phyloP scores from a whole-genome alignment of 2,113 vertebrate species.

The Oryzias melastigma region DNA sequence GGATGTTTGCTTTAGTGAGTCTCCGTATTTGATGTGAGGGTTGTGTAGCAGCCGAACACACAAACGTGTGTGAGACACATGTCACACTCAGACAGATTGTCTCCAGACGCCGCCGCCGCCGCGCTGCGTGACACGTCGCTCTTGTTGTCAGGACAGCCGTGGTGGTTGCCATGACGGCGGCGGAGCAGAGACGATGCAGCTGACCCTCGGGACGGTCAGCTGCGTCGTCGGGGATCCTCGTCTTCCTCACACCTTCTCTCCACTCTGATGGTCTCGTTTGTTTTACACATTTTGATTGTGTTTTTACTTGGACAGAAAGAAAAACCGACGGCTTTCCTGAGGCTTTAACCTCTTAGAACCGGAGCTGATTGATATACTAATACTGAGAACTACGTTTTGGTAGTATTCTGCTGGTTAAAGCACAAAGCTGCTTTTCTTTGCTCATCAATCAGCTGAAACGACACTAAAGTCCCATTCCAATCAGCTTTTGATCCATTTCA shows the following conservation, averaged over 20 bases:
- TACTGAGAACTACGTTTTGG: too few relatives aligned
- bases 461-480: too few relatives aligned
- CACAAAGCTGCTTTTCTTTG: too few relatives aligned
- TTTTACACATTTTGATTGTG: neutral
- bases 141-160: constrained; percentile 52
- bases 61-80: neutral
- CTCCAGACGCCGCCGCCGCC: constrained; percentile 18
- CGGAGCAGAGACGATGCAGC: neutral
- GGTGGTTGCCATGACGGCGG: constrained; percentile 53
- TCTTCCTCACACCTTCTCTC: neutral
- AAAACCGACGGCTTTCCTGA: too few relatives aligned
- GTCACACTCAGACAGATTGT: constrained; percentile 32
- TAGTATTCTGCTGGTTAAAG: too few relatives aligned
- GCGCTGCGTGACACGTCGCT: constrained; percentile 15
- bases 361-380: too few relatives aligned
- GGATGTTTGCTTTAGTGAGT: neutral
- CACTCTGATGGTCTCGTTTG: neutral
- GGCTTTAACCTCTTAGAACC: too few relatives aligned
- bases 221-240: constrained; percentile 12
- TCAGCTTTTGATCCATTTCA: too few relatives aligned
- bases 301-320: too few relatives aligned
- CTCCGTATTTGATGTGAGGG: neutral
- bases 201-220: constrained; percentile 26
- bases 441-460: too few relatives aligned
- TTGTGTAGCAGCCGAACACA: neutral